Percentiles rank a stretch among this genome's conserved stretches.
These are phyloP conservation scores for Cydia splendana DNA, from an alignment of 1,140 invertebrate genomes.

Conservation along the genomic window DNA sequence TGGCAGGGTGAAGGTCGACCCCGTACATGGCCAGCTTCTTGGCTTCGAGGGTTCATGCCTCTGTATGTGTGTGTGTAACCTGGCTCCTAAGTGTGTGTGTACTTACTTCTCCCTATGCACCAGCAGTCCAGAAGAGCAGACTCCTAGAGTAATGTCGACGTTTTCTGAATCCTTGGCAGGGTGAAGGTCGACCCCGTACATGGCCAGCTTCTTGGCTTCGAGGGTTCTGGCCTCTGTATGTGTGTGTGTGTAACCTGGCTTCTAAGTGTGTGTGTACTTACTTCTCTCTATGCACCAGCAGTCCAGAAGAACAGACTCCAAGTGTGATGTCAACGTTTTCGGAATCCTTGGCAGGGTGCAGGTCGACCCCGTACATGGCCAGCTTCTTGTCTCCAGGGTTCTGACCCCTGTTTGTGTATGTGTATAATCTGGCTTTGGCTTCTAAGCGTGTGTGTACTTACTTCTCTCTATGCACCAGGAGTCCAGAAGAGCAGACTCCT, in stretches of 20 bases:
- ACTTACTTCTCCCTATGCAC: slow-evolving; percentile 96
- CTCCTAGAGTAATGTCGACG: slow-evolving; percentile 97
- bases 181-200: slow-evolving; percentile 98
- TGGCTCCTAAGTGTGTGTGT: no score
- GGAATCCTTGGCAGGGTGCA: slow-evolving; percentile 97
- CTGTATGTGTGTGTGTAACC: slow-evolving; percentile 50
- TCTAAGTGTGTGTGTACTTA: slow-evolving; percentile 57
- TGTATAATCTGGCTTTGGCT: no score
- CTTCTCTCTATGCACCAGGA: slow-evolving; percentile 97
- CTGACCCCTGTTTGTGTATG: slow-evolving; percentile 93
- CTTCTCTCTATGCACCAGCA: slow-evolving; percentile 96
- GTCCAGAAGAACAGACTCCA: slow-evolving; percentile 97
- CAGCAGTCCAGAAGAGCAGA: slow-evolving; percentile 98
- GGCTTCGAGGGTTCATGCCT: slow-evolving; percentile 98
- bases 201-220: slow-evolving; percentile 97
- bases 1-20: slow-evolving; percentile 96
- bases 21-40: slow-evolving; percentile 99
- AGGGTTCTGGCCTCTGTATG: slow-evolving; percentile 94
- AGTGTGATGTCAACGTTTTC: slow-evolving; percentile 97
- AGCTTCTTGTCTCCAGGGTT: slow-evolving; percentile 99
- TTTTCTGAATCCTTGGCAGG: slow-evolving; percentile 97
- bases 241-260: no score
- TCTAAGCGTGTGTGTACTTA: no score
- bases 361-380: slow-evolving; percentile 98
- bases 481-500: slow-evolving; percentile 97